Base-by-base conservation (phyloP, 2,888 invertebrate genomes). In the Drosophila kambysellisi region DNA sequence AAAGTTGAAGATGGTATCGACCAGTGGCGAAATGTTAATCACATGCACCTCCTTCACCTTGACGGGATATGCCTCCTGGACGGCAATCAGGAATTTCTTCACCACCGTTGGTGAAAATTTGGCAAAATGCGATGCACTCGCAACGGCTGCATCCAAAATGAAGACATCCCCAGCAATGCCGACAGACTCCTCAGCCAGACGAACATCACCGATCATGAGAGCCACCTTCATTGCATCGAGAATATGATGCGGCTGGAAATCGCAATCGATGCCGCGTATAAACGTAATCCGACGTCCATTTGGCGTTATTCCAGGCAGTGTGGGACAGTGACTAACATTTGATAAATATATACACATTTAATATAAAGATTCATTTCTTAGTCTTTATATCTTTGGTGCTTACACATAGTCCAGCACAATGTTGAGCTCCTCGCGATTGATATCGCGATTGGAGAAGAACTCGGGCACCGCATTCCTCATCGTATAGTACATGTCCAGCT, bases 111-210 rank as follows among this genome's bases (percentile, higher is more conserved):
- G 97, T 0, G 97, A 96, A 92, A 97, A 96, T 93, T 97, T 97
- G 79, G 97, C 95, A 92, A 97, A 97, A 92, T 97, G 97, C 0
- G 95, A 94, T 0, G 97, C 95, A 0, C 96, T 96, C 2, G 96
- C 97, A 37, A 96, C 96, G 33, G 95, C 94, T 0, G 97, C 97
- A 86, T 97, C 97, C 56, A 97, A 92, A 69, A 97, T 94, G 91
- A 97, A 97, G 17, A 97, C 95, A 89, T 97, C 97, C 0, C 97
- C 97, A 2, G 97, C 97, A 0, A 97, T 97, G 37, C 97, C 97
- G 8, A 95, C 95, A 81, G 95, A 94, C 92, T 97, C 97, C 81
- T 97, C 97, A 33, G 94, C 95, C 67, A 97, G 93, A 65, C 97
- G 95, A 12, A 97, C 94, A 91, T 97, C 97, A 17, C 97, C 97